Conservation (phyloP, 2,888 invertebrate species). For the Cataglyphis rosenhaueri region DNA sequence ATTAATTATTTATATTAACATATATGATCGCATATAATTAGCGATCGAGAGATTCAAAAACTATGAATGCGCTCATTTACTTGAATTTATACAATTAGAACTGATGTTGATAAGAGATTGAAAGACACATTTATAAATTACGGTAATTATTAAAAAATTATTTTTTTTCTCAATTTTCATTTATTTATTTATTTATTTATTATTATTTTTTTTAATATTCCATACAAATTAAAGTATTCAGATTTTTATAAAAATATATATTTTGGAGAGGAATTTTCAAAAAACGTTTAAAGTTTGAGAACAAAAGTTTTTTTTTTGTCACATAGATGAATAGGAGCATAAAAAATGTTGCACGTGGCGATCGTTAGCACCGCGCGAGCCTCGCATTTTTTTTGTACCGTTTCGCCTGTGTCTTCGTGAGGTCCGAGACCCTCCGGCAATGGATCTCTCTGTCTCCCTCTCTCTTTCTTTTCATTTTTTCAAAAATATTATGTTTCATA, state of each 20-base stretch:
- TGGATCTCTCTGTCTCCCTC: neutral
- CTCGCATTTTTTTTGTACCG: constrained; percentile 36
- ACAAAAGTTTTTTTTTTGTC: neutral
- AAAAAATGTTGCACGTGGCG: neutral
- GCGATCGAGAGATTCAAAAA: neutral
- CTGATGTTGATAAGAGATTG: neutral
- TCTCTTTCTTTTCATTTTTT: neutral
- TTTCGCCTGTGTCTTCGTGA: neutral
- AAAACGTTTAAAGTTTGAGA: neutral
- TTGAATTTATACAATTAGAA: neutral
- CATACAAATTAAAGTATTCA: neutral
- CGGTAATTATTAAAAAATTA: neutral
- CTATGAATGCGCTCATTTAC: neutral
- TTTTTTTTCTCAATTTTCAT: neutral
- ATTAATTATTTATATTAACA: constrained; percentile 9
- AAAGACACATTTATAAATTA: neutral
- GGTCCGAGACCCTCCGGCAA: neutral
- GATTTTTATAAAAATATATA: neutral
- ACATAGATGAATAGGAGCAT: neutral
- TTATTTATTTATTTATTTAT: no score
- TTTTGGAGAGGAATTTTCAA: neutral
- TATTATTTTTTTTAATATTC: neutral
- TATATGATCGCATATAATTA: neutral
- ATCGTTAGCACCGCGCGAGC: constrained; percentile 4
- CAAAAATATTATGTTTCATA: neutral